Evolutionary conservation across 2,888 invertebrate genomes (phyloP), one percentile per base, ranked within the genome.

Genomic region (Caenorhabditis virilis): DNA sequence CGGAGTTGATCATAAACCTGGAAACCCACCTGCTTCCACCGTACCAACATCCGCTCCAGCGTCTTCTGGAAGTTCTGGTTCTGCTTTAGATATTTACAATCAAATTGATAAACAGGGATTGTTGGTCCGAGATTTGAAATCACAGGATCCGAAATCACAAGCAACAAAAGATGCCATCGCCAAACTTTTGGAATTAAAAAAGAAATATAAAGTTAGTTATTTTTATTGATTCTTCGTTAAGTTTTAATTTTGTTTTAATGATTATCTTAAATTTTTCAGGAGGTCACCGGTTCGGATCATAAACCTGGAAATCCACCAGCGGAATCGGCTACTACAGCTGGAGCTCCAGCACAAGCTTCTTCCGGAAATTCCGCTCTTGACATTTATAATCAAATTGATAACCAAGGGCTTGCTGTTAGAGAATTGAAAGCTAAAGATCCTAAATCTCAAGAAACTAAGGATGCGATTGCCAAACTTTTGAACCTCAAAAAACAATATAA

Each of bases 401-500:
- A 77, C 18, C 86, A 87, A 72, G 87, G 91, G 0, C 89, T 91
- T 61, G 88, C 88, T 83, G 88, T 93, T 4, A 86, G 92, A 15
- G 85, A 88, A 50, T 76, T 89, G 20, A 89, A 89, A 81, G 69
- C 84, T 0, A 83, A 86, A 58, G 85, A 85, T 67, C 83, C 84
- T 56, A 72, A 79, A 2, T 85, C 85, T 84, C 54, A 66, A 38
- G 85, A 56, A 7, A 77, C 89, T 26, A 88, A 88, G 38, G 83
- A 83, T 22, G 88, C 87, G 69, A 88, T 89, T 1, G 86, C 88
- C 74, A 77, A 76, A 30, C 84, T 93, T 1, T 83, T 92, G 16
- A 86, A 87, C 15, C 84, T 92, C 1, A 93, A 93, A 84, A 86
- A 87, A 0, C 88, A 91, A 65, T 93, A 89, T 85, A 93, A 92